These are phyloP conservation scores for Arnoldichthys spilopterus DNA, from an alignment of 2,797 vertebrate genomes.

Conservation along the genomic window DNA sequence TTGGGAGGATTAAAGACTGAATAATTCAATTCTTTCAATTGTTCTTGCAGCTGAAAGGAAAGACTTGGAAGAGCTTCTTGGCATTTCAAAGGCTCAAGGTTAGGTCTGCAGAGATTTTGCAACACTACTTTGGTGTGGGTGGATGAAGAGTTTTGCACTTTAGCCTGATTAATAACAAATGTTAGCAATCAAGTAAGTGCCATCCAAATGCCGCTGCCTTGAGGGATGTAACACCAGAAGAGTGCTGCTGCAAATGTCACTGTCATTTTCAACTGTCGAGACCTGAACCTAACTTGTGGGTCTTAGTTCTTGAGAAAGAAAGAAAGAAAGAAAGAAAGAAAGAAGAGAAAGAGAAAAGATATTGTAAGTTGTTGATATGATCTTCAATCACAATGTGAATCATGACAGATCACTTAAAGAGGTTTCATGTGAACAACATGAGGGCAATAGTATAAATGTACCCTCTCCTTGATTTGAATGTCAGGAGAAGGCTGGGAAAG, in stretches of 20 bases:
- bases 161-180: slow-evolving; percentile 57
- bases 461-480: slow-evolving; percentile 21
- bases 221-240: slow-evolving; percentile 34
- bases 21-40: slow-evolving; percentile 36
- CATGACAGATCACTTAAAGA: slow-evolving; percentile 15
- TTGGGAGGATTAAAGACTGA: slow-evolving; percentile 32
- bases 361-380: slow-evolving; percentile 21
- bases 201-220: slow-evolving; percentile 31
- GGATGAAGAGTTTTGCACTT: slow-evolving; percentile 39
- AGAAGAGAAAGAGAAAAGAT: not conserved
- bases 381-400: not conserved
- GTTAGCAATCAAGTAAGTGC: slow-evolving; percentile 39
- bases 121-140: slow-evolving; percentile 13
- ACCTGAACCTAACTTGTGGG: slow-evolving; percentile 3
- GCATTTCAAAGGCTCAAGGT: slow-evolving; percentile 39
- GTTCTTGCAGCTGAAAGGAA: slow-evolving; percentile 3
- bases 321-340: not conserved
- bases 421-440: not conserved
- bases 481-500: slow-evolving; percentile 19
- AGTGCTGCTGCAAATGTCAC: slow-evolving; percentile 51
- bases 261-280: slow-evolving; percentile 21
- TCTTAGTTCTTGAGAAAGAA: slow-evolving; percentile 10
- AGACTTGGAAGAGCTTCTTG: slow-evolving; percentile 7
- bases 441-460: slow-evolving; percentile 3
- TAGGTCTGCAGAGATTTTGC: slow-evolving; percentile 21